Evolutionary conservation across 2,888 invertebrate genomes (phyloP).

Genomic region (Euphydryas editha): DNA sequence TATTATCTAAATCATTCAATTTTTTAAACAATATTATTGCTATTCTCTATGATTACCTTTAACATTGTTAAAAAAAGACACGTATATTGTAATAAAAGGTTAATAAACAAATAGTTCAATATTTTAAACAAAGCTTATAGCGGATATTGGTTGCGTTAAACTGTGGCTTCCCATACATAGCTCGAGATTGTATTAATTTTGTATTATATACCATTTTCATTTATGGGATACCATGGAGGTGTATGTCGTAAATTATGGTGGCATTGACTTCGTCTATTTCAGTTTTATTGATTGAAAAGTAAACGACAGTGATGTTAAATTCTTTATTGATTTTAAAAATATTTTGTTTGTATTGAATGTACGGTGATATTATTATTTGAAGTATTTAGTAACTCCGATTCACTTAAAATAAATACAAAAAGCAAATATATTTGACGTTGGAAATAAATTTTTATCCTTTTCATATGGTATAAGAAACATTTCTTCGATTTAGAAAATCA

Average conservation of each 20-base stretch:
- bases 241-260: conserved; percentile 32
- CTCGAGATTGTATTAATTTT: conserved; percentile 43
- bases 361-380: conserved; percentile 11
- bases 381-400: too few species aligned
- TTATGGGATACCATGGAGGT: conserved; percentile 32
- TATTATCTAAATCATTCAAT: too few species aligned
- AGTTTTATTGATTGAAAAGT: conserved; percentile 67
- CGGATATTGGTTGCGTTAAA: conserved; percentile 53
- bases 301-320: conserved; percentile 48
- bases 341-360: too few species aligned
- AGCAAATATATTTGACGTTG: not conserved
- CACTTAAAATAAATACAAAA: too few species aligned
- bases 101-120: conserved; percentile 36
- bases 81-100: conserved; percentile 30
- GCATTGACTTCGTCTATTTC: conserved; percentile 53
- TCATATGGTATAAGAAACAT: not conserved
- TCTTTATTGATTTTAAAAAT: conserved; percentile 17
- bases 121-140: conserved; percentile 46
- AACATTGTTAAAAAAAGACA: not conserved
- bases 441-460: not conserved
- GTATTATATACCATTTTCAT: conserved; percentile 34
- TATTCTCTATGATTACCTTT: not conserved
- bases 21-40: not conserved
- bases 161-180: conserved; percentile 47
- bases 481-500: not conserved